Percentiles rank a stretch among this genome's conserved stretches.
Conservation (phyloP, 2,797 vertebrate species). For the Trachops cirrhosus region DNA sequence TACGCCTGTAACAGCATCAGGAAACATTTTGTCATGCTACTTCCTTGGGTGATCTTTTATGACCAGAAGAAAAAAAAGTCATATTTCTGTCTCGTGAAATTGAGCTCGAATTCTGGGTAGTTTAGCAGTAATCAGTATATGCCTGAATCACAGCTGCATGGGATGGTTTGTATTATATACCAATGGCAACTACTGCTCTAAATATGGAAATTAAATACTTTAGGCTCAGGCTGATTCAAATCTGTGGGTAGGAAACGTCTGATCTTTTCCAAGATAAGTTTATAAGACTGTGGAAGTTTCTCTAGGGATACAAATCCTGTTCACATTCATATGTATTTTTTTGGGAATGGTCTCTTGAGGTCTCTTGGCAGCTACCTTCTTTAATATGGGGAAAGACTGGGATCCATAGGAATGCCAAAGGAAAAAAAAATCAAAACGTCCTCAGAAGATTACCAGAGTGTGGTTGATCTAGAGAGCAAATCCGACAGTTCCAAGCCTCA, state of each 20-base stretch:
- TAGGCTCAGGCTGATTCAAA: conserved; percentile 75
- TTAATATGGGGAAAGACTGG: conserved; percentile 23
- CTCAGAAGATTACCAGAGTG: conserved; percentile 52
- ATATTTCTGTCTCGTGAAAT: conserved; percentile 82
- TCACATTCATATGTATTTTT: conserved; percentile 34
- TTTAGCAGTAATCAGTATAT: conserved; percentile 73
- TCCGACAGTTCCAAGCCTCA: conserved; percentile 46
- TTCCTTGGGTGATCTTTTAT: conserved; percentile 82
- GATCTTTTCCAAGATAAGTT: conserved; percentile 68
- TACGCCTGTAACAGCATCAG: conserved; percentile 78
- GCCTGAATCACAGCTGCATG: conserved; percentile 69
- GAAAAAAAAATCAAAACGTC: neutral
- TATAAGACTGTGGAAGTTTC: conserved; percentile 66
- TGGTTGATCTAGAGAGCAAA: conserved; percentile 42
- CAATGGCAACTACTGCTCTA: conserved; percentile 76
- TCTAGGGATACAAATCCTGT: conserved; percentile 24
- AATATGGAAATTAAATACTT: conserved; percentile 70
- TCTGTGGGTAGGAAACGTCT: conserved; percentile 71
- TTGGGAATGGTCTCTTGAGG: conserved; percentile 15
- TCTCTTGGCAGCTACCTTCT: conserved; percentile 58
- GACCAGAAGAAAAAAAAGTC: conserved; percentile 74
- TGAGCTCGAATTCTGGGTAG: conserved; percentile 75
- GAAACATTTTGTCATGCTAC: conserved; percentile 84
- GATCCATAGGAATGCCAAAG: conserved; percentile 19
- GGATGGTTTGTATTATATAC: conserved; percentile 79